Conservation (phyloP, 2,888 invertebrate species). For the Ceraclea dissimilis region DNA sequence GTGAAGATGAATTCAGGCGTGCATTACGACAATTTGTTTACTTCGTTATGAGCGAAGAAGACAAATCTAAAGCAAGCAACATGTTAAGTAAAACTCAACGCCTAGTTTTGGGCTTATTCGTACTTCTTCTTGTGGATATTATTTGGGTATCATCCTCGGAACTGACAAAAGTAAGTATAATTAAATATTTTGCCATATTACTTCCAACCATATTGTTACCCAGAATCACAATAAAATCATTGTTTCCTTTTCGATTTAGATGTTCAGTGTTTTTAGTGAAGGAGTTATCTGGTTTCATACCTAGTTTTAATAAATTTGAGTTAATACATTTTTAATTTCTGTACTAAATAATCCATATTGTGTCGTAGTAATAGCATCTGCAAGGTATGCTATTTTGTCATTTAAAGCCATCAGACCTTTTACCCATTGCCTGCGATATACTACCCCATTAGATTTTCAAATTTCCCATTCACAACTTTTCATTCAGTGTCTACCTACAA, state of each 20-base stretch:
- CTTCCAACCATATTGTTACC: constrained; percentile 3
- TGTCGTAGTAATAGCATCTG: too few relatives aligned
- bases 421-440: too few relatives aligned
- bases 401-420: too few relatives aligned
- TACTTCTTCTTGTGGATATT: constrained; percentile 84
- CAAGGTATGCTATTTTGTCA: too few relatives aligned
- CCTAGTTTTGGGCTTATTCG: constrained; percentile 75
- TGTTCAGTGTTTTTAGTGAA: not conserved
- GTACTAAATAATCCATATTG: too few relatives aligned
- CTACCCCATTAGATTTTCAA: too few relatives aligned
- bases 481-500: too few relatives aligned
- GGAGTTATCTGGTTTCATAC: too few relatives aligned
- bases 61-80: constrained; percentile 5
- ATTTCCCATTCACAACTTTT: too few relatives aligned
- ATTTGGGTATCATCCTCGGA: constrained; percentile 96
- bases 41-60: constrained; percentile 20
- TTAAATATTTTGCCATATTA: not conserved
- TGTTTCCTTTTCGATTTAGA: not conserved
- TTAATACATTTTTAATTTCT: too few relatives aligned
- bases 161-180: constrained; percentile 71
- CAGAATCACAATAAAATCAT: not conserved
- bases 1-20: not conserved
- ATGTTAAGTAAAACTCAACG: constrained; percentile 61
- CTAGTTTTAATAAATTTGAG: too few relatives aligned
- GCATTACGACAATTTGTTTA: constrained; percentile 9